Base-by-base conservation (phyloP, 2,888 invertebrate species). In the Smittia sp. region DNA sequence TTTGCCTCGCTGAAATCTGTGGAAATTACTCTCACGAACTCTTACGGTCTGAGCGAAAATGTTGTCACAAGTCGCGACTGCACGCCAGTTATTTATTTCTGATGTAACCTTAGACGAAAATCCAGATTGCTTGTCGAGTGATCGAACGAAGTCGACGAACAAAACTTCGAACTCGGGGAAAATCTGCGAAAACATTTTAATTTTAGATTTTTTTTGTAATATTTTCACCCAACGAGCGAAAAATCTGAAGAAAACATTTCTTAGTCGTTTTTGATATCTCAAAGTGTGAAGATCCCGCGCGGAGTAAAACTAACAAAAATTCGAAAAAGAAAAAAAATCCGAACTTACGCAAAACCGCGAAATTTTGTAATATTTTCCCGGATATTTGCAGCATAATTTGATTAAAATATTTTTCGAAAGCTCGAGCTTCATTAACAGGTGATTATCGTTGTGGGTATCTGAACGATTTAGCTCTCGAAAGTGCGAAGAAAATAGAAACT, bases 211-310 rank as follows among this genome's bases (percentile, higher is more conserved):
- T 68, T 69, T 63, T 63, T 69, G 69, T 54, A 69, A 69, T 54
- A 69, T 69, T 69, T 69, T 69, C 54, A 27, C 46, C 25, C 22
- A 41, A 41, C 69, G 69, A 69, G 69, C 67, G 54, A 68, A 52
- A 68, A 69, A 69, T 52, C 18, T 52, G 46, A 46, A 52, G 69
- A 69, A 69, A 52, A 52, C 46, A 54, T 69, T 70, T 22, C 62
- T 72, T 72, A 72, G 72, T 72, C 72, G 72, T 72, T 72, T 72
- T 58, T 62, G 62, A 62, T 72, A 72, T 72, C 72, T 72, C 62
- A 58, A 39, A 62, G 22, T 72, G 72, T 62, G 62, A 72, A 72
- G 72, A 72, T 58, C 72, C 62, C 72, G 72, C 72, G 72, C 38
- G 54, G 62, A 52, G 32, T 32, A 70, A 11, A 39, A 69, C 32